Evolutionary conservation across 2,888 invertebrate species (phyloP).

Genomic region (Acrobasis consociella): DNA sequence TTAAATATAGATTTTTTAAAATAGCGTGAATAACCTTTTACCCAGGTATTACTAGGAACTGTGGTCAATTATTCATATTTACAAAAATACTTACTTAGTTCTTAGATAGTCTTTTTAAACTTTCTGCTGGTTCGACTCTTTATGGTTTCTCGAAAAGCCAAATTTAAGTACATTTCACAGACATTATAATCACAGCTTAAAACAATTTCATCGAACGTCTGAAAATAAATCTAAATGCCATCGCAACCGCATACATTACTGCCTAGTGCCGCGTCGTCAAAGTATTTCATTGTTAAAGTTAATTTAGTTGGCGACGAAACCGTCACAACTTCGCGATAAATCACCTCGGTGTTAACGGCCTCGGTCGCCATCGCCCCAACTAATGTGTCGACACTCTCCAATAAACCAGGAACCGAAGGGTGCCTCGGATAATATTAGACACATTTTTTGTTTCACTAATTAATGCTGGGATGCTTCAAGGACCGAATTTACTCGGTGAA

Average conservation of each 20-base stretch:
- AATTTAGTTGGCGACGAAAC: conserved; percentile 20
- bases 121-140: too few relatives aligned
- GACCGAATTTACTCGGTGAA: neutral
- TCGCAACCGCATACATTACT: neutral
- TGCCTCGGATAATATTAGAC: conserved; percentile 34
- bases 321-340: conserved; percentile 60
- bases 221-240: neutral
- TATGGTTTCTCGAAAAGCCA: too few relatives aligned
- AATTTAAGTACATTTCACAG: too few relatives aligned
- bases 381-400: conserved; percentile 71
- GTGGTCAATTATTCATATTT: too few relatives aligned
- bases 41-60: too few relatives aligned
- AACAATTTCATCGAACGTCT: too few relatives aligned
- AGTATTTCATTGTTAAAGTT: conserved; percentile 7
- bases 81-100: too few relatives aligned
- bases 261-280: neutral
- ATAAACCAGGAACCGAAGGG: conserved; percentile 53
- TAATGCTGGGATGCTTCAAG: neutral
- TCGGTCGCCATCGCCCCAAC: conserved; percentile 53
- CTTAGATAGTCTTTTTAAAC: too few relatives aligned
- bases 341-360: conserved; percentile 63
- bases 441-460: conserved; percentile 28
- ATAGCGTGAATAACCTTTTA: too few relatives aligned
- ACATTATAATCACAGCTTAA: too few relatives aligned
- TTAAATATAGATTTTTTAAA: too few relatives aligned